Evolutionary conservation across 1,140 invertebrate species (phyloP), one percentile per base, ranked within the genome.

Genomic region (Neodiprion pinetum): DNA sequence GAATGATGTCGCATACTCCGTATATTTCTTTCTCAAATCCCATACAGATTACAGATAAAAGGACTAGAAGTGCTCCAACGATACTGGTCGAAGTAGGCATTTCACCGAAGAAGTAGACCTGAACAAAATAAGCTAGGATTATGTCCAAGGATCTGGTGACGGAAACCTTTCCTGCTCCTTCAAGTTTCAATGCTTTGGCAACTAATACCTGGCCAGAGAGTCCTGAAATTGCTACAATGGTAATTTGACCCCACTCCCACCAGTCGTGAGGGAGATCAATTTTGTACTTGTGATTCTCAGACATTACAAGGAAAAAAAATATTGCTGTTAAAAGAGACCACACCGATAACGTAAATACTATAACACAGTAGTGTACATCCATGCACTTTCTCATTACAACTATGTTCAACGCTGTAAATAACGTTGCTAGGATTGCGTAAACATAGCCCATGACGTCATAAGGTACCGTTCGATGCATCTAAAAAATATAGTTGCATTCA

Each of bases 121-220:
- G 90, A 28, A 90, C 81, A n/a, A 89, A 53, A 49, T 90, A 90
- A 8, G 89, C 89, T 23, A 90, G 76, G 49, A 90, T 88, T 70
- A 90, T 90, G 67, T 90, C 90, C 10, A 90, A 79, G 0, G 90
- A 90, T 74, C 90, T 80, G 0, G 90, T 90, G 1, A 90, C 88
- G 14, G 90, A 89, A 2, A 90, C 89, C 73, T 89, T 87, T 10
- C 89, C 89, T n/a, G 90, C 90, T 2, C 89, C 86, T 81, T 90
- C 90, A 66, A 89, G 85, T 74, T 88, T 83, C 28, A 90, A 79
- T 7, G 90, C 89, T 65, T 88, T 87, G 9, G 89, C 87, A 0
- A 90, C 87, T 5, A 90, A 74, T 47, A 90, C 81, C 80, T 90
- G 90, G 7, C 90, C 89, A 28, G 78, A 80, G 0, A 90, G 78